phyloP scores from a whole-genome alignment of 2,888 invertebrate genomes.

The Drosophila hamatofila region DNA sequence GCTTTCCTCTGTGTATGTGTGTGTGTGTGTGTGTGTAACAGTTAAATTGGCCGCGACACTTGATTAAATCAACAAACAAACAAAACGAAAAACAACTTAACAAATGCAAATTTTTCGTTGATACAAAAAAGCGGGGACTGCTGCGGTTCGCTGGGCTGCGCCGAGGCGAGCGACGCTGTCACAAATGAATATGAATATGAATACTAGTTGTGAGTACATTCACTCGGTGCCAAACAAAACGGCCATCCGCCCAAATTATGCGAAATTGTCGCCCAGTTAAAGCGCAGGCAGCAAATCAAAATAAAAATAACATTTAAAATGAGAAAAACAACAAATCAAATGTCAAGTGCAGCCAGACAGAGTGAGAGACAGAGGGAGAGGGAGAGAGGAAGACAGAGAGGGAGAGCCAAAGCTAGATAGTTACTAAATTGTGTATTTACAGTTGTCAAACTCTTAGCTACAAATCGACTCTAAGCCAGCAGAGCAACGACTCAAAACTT shows the following conservation, averaged over 20 bases:
- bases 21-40: neutral
- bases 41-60: slow-evolving; percentile 68
- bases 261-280: slow-evolving; percentile 59
- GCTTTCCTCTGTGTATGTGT: slow-evolving; percentile 38
- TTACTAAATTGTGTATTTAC: slow-evolving; percentile 18
- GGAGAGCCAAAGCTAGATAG: neutral
- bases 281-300: slow-evolving; percentile 15
- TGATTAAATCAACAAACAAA: slow-evolving; percentile 74
- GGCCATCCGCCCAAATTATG: slow-evolving; percentile 55
- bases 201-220: slow-evolving; percentile 12
- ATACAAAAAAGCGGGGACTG: neutral
- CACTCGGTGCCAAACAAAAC: slow-evolving; percentile 9
- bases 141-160: neutral
- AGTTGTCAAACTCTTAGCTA: neutral
- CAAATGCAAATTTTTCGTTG: slow-evolving; percentile 53
- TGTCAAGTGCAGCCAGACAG: slow-evolving; percentile 69
- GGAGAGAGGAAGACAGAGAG: neutral
- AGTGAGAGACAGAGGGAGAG: neutral
- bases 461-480: slow-evolving; percentile 7
- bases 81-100: slow-evolving; percentile 45
- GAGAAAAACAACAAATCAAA: slow-evolving; percentile 37
- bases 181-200: slow-evolving; percentile 18
- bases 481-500: slow-evolving; percentile 2
- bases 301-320: slow-evolving; percentile 9
- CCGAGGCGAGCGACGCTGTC: neutral